Percentiles rank a stretch among this genome's conserved stretches.
phyloP scores from a whole-genome alignment of 2,797 vertebrate genomes.

The Chiloscyllium punctatum region DNA sequence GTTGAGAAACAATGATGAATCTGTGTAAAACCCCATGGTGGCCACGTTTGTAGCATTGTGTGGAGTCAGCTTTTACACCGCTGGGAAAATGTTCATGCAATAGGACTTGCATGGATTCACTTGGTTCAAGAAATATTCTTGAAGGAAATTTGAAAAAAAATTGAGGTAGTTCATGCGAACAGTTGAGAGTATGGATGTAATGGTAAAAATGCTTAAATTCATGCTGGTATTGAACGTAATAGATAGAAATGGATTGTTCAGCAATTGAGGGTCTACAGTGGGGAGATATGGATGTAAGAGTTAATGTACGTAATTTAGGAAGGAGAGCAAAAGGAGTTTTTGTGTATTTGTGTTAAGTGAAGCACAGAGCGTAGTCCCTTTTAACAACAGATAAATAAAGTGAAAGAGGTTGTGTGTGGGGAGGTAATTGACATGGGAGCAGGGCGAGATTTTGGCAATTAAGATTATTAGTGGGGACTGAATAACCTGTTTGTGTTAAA shows the following conservation, averaged over 20 bases:
- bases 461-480: too few species aligned
- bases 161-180: background rate
- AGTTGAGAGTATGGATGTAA: background rate
- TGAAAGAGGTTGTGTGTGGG: too few species aligned
- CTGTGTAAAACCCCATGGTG: too few species aligned
- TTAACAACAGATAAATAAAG: too few species aligned
- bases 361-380: too few species aligned
- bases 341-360: too few species aligned
- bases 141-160: background rate
- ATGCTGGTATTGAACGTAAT: background rate
- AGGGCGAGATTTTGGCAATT: too few species aligned
- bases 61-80: background rate
- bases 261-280: background rate
- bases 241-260: background rate
- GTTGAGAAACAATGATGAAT: background rate
- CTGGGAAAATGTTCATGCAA: background rate
- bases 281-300: background rate
- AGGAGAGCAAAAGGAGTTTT: background rate
- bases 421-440: too few species aligned
- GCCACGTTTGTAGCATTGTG: background rate
- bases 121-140: background rate
- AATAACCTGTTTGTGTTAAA: too few species aligned
- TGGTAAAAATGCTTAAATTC: background rate
- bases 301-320: background rate
- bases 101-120: background rate